A percentile compares a stretch with the other conserved stretches of the same genome.
These are phyloP conservation scores for Sisor rabdophorus DNA, from an alignment of 2,113 vertebrate genomes.

Conservation along the genomic window DNA sequence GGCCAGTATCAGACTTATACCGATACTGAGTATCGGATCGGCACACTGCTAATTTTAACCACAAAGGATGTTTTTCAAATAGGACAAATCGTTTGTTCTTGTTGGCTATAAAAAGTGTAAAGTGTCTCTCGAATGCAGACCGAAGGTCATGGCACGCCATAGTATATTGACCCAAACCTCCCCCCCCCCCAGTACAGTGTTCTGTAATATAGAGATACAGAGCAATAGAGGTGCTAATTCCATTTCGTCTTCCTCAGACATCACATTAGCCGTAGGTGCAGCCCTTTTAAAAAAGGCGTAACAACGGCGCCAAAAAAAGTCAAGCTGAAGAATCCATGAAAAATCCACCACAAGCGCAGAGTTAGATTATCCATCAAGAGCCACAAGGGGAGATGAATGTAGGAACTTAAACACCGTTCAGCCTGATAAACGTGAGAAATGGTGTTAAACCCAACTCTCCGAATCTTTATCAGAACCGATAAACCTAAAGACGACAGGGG, in stretches of 20 bases:
- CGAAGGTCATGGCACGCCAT: too few relatives aligned
- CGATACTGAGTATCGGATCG: too few relatives aligned
- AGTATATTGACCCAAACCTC: too few relatives aligned
- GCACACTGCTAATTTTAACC: too few relatives aligned
- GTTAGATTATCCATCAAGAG: neutral
- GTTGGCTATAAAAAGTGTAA: too few relatives aligned
- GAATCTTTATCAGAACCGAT: constrained; percentile 61
- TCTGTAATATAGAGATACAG: neutral
- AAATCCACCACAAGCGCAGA: neutral
- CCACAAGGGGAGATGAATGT: constrained; percentile 33
- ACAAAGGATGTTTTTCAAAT: too few relatives aligned
- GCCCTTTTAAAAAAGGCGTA: constrained; percentile 58
- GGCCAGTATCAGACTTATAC: too few relatives aligned
- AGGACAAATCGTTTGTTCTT: too few relatives aligned
- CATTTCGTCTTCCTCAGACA: constrained; percentile 56
- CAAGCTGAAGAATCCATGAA: neutral
- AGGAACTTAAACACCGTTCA: constrained; percentile 48
- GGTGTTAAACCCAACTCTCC: constrained; percentile 64
- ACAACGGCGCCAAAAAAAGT: constrained; percentile 42
- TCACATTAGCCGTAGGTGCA: constrained; percentile 60
- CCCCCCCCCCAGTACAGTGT: too few relatives aligned
- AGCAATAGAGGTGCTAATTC: constrained; percentile 59
- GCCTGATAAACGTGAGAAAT: constrained; percentile 67
- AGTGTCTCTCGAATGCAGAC: too few relatives aligned
- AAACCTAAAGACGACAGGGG: constrained; percentile 55